phyloP scores from a whole-genome alignment of 2,797 vertebrate species.

The Selene dorsalis region DNA sequence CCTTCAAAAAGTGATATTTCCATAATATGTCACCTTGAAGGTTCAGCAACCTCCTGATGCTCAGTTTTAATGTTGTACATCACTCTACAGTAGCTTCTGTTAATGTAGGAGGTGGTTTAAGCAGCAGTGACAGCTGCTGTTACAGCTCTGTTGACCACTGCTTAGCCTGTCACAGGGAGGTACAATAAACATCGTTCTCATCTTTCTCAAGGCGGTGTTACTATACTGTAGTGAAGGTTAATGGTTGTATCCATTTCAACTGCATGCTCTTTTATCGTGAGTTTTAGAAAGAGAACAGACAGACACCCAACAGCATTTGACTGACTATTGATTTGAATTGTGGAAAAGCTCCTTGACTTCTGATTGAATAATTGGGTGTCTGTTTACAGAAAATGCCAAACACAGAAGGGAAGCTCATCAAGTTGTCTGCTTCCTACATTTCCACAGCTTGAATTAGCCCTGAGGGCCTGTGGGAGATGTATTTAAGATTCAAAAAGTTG shows the following conservation, averaged over 20 bases:
- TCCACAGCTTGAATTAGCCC: constrained; percentile 40
- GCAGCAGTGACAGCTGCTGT: constrained; percentile 10
- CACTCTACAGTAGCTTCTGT: not conserved
- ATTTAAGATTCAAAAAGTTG: constrained; percentile 42
- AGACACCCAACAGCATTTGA: constrained; percentile 34
- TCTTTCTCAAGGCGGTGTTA: constrained; percentile 11
- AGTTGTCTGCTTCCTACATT: constrained; percentile 37
- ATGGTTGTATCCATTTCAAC: constrained; percentile 27
- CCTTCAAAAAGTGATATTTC: too few species aligned
- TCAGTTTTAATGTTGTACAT: not conserved
- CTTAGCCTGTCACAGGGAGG: constrained; percentile 14
- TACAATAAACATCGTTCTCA: constrained; percentile 19
- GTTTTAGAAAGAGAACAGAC: constrained; percentile 18
- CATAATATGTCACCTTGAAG: too few species aligned
- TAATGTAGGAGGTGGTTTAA: constrained; percentile 17
- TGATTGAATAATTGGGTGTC: constrained; percentile 47
- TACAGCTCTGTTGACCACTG: constrained; percentile 2
- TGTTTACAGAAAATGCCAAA: constrained; percentile 58
- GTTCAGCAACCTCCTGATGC: not conserved
- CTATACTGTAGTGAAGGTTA: constrained; percentile 8
- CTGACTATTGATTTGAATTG: constrained; percentile 44
- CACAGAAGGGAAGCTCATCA: constrained; percentile 29
- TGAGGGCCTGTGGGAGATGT: constrained; percentile 30
- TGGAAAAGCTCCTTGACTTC: constrained; percentile 45
- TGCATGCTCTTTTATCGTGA: constrained; percentile 8